Conservation (phyloP, 2,888 invertebrate species). For the Junonia oenone region DNA sequence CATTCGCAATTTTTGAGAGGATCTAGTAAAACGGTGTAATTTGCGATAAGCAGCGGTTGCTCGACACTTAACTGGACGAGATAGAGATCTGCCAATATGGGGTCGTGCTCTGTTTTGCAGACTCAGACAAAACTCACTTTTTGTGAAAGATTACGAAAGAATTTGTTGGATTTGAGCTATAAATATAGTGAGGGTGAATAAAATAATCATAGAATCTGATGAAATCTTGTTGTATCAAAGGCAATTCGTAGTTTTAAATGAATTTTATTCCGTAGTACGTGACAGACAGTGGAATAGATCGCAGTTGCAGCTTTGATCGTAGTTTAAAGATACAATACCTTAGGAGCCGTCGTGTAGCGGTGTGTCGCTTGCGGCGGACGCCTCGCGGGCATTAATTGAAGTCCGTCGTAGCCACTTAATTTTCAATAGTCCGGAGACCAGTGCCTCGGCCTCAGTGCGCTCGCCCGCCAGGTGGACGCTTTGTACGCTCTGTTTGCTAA, state of each 20-base stretch:
- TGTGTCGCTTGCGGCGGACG: slow-evolving; percentile 38
- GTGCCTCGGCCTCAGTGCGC: slow-evolving; percentile 31
- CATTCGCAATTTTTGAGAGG: slow-evolving; percentile 59
- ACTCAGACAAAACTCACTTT: slow-evolving; percentile 35
- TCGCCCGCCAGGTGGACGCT: slow-evolving; percentile 64
- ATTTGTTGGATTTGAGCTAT: slow-evolving; percentile 20
- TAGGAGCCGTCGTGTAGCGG: slow-evolving; percentile 9
- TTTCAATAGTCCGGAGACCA: slow-evolving; percentile 50
- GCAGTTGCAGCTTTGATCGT: neutral
- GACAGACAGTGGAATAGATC: too few relatives aligned
- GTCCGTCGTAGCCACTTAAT: slow-evolving; percentile 62
- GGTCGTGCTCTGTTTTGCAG: slow-evolving; percentile 36
- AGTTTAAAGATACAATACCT: slow-evolving; percentile 10
- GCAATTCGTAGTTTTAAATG: neutral
- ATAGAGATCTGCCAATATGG: slow-evolving; percentile 55
- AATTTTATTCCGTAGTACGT: too few relatives aligned
- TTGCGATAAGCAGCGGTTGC: slow-evolving; percentile 63
- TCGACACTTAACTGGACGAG: slow-evolving; percentile 42
- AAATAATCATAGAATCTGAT: slow-evolving; percentile 11
- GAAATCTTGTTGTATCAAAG: neutral
- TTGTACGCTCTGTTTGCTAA: slow-evolving; percentile 73
- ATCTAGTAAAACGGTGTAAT: slow-evolving; percentile 66
- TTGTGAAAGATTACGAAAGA: slow-evolving; percentile 32
- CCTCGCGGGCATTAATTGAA: slow-evolving; percentile 58
- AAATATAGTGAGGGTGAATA: slow-evolving; percentile 24